Evolutionary conservation across 1,140 invertebrate species (phyloP).

Genomic region (Drosophila kohkoa): DNA sequence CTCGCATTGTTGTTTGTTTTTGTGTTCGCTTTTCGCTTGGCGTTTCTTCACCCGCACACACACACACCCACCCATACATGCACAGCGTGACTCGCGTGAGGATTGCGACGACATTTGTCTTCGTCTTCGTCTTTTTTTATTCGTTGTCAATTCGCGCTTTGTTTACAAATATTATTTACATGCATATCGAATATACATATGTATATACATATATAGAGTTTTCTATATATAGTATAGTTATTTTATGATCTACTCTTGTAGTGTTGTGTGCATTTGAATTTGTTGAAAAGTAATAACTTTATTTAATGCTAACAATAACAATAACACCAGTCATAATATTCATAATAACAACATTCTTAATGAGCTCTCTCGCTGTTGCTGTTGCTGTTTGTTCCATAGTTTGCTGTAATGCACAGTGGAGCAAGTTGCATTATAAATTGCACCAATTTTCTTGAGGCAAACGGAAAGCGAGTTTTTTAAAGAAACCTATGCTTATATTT

Average conservation of each 20-base stretch:
- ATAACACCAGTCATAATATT: constrained; percentile 39
- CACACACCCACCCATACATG: not conserved
- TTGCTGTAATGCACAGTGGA: constrained; percentile 35
- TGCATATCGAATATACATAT: not conserved
- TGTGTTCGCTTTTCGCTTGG: constrained; percentile 42
- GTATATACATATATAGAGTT: constrained; percentile 1
- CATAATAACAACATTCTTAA: constrained; percentile 27
- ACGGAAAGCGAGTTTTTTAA: too few species aligned
- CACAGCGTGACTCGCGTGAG: constrained; percentile 32
- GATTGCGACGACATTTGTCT: constrained; percentile 39
- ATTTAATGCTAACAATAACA: constrained; percentile 33
- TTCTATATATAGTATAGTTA: not conserved
- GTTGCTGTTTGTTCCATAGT: not conserved
- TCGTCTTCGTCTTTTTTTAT: constrained; percentile 8
- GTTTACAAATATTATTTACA: constrained; percentile 30
- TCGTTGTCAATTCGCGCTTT: constrained; percentile 32
- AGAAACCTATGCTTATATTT: too few species aligned
- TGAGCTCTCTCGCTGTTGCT: not conserved
- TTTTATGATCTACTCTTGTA: constrained; percentile 26
- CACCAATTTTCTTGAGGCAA: not conserved
- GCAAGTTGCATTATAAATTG: constrained; percentile 1
- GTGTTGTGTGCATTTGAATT: constrained; percentile 50
- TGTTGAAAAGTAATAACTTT: constrained; percentile 34
- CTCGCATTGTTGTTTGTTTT: constrained; percentile 46
- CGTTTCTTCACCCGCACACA: constrained; percentile 53